Evolutionary conservation across 2,113 vertebrate species (phyloP).

Genomic region (Sterna hirundo): DNA sequence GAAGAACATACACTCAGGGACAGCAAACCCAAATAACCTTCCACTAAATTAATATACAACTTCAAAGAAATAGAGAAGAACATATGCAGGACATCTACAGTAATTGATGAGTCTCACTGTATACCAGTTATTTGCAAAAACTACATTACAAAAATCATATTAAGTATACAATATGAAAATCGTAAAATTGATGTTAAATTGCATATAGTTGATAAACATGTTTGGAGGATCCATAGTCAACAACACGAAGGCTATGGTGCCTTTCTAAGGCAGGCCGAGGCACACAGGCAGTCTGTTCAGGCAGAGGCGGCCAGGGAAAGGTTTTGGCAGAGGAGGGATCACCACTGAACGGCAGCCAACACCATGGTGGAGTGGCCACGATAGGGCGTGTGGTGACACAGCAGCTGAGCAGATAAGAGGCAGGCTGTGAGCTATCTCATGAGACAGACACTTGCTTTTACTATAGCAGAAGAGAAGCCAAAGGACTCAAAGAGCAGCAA

Average conservation of each 20-base stretch:
- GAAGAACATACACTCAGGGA: neutral
- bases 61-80: neutral
- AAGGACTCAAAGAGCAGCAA: neutral
- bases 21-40: neutral
- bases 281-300: no score
- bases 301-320: neutral
- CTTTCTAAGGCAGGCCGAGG: neutral
- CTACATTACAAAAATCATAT: neutral
- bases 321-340: neutral
- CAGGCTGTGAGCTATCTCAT: neutral
- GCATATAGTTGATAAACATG: neutral
- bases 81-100: neutral
- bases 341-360: neutral
- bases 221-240: neutral
- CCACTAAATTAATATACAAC: neutral
- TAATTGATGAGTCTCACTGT: fast-evolving
- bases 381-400: neutral
- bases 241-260: neutral
- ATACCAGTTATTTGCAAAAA: neutral
- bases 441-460: neutral
- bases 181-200: fast-evolving
- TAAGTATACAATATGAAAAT: neutral
- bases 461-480: neutral
- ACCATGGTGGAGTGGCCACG: fast-evolving
- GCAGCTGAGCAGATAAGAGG: neutral